Conservation (phyloP, 2,888 invertebrate genomes). For the Hypsopygia costalis region DNA sequence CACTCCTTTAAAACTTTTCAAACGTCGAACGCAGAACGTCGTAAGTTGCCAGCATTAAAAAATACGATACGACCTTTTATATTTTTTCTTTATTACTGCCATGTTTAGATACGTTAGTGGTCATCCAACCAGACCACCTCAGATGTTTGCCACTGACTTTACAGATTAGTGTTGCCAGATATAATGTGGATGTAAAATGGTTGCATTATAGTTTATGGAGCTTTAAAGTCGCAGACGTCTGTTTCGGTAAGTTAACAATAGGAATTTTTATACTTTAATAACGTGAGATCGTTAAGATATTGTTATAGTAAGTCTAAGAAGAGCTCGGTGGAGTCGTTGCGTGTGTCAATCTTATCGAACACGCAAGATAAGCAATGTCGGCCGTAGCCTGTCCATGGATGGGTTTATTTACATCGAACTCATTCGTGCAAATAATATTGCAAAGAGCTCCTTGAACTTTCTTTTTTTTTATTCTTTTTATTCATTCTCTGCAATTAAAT, state of each 20-base stretch:
- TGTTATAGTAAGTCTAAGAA: no score
- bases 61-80: conserved; percentile 10
- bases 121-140: conserved; percentile 60
- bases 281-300: neutral
- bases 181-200: neutral
- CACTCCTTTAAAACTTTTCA: conserved; percentile 49
- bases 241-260: neutral
- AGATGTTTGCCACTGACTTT: conserved; percentile 58
- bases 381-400: no score
- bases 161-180: conserved; percentile 39
- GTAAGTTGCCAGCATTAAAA: conserved; percentile 4
- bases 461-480: no score
- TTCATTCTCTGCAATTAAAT: no score
- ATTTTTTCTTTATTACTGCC: conserved; percentile 23
- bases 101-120: conserved; percentile 50
- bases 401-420: no score
- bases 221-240: conserved; percentile 5
- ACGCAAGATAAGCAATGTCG: no score
- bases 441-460: no score
- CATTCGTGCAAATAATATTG: no score
- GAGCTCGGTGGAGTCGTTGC: no score
- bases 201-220: neutral
- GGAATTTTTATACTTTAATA: conserved; percentile 3
- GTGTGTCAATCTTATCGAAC: no score
- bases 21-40: conserved; percentile 14